Percentiles rank a stretch among this genome's conserved stretches.
phyloP scores from a whole-genome alignment of 2,113 vertebrate species.

The Macrotus californicus region DNA sequence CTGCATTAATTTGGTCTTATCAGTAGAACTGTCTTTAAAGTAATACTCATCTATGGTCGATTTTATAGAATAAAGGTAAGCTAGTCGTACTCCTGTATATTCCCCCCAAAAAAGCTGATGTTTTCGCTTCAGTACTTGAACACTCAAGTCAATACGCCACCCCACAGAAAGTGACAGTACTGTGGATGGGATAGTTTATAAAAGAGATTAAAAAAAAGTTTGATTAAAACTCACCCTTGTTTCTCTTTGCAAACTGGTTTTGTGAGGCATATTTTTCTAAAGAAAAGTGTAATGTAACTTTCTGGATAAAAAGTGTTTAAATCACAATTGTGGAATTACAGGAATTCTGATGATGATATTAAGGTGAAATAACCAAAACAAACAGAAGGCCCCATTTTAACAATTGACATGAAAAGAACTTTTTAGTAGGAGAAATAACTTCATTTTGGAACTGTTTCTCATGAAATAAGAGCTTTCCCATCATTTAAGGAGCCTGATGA shows the following conservation, averaged over 20 bases:
- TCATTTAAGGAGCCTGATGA: conserved; percentile 46
- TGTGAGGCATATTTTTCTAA: neutral
- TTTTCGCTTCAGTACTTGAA: neutral
- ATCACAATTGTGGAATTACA: conserved; percentile 42
- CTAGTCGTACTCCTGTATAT: neutral
- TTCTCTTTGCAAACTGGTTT: neutral
- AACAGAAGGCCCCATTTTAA: neutral
- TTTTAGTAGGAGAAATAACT: conserved; percentile 17
- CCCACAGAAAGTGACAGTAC: neutral
- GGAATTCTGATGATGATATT: conserved; percentile 36
- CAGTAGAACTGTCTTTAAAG: neutral
- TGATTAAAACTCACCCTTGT: neutral
- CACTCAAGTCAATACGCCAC: conserved; percentile 8
- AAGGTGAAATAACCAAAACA: conserved; percentile 25
- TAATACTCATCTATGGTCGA: neutral
- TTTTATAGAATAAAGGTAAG: neutral
- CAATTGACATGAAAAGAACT: neutral
- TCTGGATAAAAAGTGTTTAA: conserved; percentile 10
- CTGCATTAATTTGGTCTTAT: neutral
- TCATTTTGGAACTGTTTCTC: conserved; percentile 8
- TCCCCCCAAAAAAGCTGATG: neutral
- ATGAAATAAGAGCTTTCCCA: conserved; percentile 24
- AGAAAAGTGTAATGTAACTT: neutral
- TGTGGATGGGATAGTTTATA: neutral
- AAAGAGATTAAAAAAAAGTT: neutral